Conservation (phyloP, 2,797 vertebrate genomes). For the Notoglanidium macrostoma region DNA sequence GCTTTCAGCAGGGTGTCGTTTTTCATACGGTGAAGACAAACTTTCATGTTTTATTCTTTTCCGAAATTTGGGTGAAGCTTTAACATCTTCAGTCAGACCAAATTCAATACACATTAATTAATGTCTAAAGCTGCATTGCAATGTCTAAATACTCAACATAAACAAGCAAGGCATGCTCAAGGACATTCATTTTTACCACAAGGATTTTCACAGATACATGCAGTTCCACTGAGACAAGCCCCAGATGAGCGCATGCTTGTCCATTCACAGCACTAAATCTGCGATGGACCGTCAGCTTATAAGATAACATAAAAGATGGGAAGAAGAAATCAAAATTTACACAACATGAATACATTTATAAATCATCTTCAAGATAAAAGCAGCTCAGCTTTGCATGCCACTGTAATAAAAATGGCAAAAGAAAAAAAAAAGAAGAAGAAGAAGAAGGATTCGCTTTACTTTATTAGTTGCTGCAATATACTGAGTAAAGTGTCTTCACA, state of each 20-base stretch:
- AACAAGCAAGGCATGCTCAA: background rate
- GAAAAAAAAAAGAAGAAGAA: constrained; percentile 29
- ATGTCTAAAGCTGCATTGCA: background rate
- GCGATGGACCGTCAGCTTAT: constrained; percentile 2
- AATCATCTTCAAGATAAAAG: background rate
- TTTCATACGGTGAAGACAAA: constrained; percentile 50
- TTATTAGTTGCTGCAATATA: constrained; percentile 71
- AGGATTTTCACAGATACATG: constrained; percentile 53
- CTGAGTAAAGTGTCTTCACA: constrained; percentile 12
- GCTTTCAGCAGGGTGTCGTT: constrained; percentile 68
- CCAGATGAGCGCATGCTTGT: constrained; percentile 28
- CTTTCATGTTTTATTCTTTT: constrained; percentile 60
- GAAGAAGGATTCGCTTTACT: constrained; percentile 56
- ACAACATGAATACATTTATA: background rate
- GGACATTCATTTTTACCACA: background rate
- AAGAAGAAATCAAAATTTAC: background rate
- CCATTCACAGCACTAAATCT: constrained; percentile 42
- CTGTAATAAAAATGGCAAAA: constrained; percentile 32
- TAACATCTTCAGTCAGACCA: background rate
- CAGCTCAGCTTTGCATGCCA: background rate
- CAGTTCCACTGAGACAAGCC: constrained; percentile 50
- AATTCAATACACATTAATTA: background rate
- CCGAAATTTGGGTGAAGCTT: constrained; percentile 29
- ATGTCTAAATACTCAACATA: background rate
- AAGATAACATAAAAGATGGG: background rate